These are phyloP conservation scores for Sisor rabdophorus DNA, from an alignment of 2,113 vertebrate genomes.

Conservation along the genomic window DNA sequence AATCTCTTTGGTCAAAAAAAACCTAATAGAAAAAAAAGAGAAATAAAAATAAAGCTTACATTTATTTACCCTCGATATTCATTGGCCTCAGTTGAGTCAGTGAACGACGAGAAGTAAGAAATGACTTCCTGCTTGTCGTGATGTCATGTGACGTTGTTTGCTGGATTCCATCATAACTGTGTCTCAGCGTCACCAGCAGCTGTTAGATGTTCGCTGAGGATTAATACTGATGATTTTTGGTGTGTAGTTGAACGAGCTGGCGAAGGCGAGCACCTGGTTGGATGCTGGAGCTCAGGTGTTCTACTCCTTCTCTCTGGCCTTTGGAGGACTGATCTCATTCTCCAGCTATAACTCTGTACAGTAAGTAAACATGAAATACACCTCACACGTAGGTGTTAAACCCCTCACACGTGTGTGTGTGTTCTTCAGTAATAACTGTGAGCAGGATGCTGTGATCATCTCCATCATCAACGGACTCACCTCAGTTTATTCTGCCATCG, in stretches of 20 bases:
- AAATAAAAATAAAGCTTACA: too few relatives aligned
- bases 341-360: slow-evolving; percentile 96
- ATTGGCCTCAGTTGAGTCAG: too few relatives aligned
- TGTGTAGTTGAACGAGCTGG: slow-evolving; percentile 77
- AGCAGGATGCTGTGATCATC: slow-evolving; percentile 84
- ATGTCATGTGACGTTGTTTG: too few relatives aligned
- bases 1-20: too few relatives aligned
- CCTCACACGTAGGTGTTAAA: neutral
- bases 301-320: slow-evolving; percentile 93
- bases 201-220: neutral
- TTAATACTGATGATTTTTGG: neutral
- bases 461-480: slow-evolving; percentile 92
- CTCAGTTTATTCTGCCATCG: slow-evolving; percentile 85
- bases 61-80: too few relatives aligned
- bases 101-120: too few relatives aligned
- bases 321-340: slow-evolving; percentile 95
- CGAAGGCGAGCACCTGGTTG: slow-evolving; percentile 86
- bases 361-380: slow-evolving; percentile 73
- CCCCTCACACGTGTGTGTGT: neutral
- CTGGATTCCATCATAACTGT: too few relatives aligned
- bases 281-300: slow-evolving; percentile 94
- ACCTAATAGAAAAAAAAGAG: too few relatives aligned
- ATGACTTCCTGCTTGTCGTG: too few relatives aligned
- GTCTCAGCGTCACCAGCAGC: too few relatives aligned
- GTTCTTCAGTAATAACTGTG: slow-evolving; percentile 87